Percentiles rank a stretch among this genome's conserved stretches.
Evolutionary conservation across 2,113 vertebrate genomes (phyloP).

Genomic region (Lanius collurio): DNA sequence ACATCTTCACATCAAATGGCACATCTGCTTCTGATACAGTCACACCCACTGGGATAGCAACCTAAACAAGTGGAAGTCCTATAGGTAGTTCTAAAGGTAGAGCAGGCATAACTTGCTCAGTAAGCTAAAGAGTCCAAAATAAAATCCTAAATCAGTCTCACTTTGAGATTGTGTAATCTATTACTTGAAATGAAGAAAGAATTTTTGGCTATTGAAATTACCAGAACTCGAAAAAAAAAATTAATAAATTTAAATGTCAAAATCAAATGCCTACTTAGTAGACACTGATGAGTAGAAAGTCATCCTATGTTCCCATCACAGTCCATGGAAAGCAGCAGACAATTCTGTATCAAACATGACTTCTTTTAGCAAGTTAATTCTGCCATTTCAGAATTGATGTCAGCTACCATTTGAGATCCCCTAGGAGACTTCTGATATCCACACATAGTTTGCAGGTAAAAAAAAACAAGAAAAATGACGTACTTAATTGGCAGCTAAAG

Average conservation of each 20-base stretch:
- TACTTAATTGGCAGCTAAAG: neutral
- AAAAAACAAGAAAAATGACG: neutral
- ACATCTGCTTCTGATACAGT: neutral
- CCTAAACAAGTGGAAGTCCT: neutral
- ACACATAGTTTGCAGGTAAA: neutral
- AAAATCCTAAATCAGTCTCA: neutral
- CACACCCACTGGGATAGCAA: neutral
- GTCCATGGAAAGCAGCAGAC: neutral
- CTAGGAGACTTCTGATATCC: neutral
- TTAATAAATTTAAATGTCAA: neutral
- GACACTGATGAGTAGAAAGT: neutral
- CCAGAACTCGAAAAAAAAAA: neutral
- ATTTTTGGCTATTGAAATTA: neutral
- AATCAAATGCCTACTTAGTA: neutral
- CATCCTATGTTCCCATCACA: neutral
- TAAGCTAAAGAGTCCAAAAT: neutral
- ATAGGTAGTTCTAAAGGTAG: neutral
- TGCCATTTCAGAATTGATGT: neutral
- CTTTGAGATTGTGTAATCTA: neutral
- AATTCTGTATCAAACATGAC: neutral
- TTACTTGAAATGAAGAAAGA: neutral
- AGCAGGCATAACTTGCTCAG: neutral
- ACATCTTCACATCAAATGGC: neutral
- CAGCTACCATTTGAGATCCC: neutral
- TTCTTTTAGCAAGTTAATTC: neutral